Conservation (phyloP, 2,797 vertebrate species). For the Rhyacichthys aspro region DNA sequence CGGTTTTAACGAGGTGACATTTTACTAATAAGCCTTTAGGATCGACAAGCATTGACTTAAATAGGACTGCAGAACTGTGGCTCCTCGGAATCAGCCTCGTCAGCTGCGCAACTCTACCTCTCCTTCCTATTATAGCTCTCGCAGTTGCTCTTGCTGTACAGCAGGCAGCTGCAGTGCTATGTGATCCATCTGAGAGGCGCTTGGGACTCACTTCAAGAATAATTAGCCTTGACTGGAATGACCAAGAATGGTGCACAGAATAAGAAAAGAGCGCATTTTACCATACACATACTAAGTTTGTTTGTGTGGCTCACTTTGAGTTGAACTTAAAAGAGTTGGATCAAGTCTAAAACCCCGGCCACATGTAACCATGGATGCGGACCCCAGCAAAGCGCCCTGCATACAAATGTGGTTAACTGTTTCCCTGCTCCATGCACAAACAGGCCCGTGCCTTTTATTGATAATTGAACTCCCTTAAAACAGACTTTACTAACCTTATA, state of each 20-base stretch:
- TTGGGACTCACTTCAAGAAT: constrained; percentile 59
- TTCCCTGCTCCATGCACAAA: constrained; percentile 16
- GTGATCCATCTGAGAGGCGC: constrained; percentile 65
- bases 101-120: constrained; percentile 84
- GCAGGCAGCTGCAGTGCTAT: constrained; percentile 80
- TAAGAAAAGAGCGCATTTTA: constrained; percentile 19
- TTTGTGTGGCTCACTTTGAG: constrained; percentile 26
- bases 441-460: constrained; percentile 8
- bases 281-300: neutral
- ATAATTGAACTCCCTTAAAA: constrained; percentile 16
- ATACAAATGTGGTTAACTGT: constrained; percentile 59
- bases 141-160: constrained; percentile 66
- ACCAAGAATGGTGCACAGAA: constrained; percentile 65
- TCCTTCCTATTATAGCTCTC: constrained; percentile 87
- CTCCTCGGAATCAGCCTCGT: constrained; percentile 81
- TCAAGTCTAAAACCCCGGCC: constrained; percentile 33
- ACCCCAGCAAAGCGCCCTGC: constrained; percentile 55
- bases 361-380: constrained; percentile 52
- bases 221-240: constrained; percentile 60
- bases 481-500: constrained; percentile 77
- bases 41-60: constrained; percentile 67
- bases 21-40: constrained; percentile 44
- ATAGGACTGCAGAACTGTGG: constrained; percentile 71
- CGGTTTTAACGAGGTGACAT: constrained; percentile 35
- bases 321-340: constrained; percentile 61